A percentile compares a stretch with the other conserved stretches of the same genome.
phyloP scores from a whole-genome alignment of 2,797 vertebrate species.

The Pitangus sulphuratus region DNA sequence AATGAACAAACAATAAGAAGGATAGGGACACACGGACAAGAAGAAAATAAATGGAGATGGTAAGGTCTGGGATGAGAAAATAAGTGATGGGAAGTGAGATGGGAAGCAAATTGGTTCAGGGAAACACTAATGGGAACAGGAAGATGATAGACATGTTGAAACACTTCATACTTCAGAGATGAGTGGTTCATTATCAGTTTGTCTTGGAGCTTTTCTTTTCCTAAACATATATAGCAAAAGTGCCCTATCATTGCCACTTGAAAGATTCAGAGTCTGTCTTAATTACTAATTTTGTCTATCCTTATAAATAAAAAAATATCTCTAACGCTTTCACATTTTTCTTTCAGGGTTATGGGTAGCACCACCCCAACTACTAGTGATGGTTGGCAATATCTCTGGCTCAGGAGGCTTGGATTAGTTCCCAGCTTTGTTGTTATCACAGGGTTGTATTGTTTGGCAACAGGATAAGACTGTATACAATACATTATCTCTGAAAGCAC shows the following conservation, averaged over 20 bases:
- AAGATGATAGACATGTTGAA: not conserved
- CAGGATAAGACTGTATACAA: not conserved
- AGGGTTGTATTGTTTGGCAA: not conserved
- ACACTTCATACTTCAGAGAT: not conserved
- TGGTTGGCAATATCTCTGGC: not conserved
- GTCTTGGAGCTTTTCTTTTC: not conserved
- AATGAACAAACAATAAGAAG: not conserved
- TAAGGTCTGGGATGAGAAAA: not conserved
- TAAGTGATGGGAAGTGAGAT: not conserved
- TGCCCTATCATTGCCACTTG: not conserved
- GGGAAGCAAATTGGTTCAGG: not conserved
- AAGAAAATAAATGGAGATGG: not conserved
- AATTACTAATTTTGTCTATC: not conserved
- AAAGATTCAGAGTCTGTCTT: not conserved
- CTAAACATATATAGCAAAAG: not conserved
- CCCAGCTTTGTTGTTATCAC: not conserved
- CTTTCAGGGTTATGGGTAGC: not conserved
- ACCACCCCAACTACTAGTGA: not conserved
- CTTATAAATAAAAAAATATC: not conserved
- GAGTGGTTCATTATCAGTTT: not conserved
- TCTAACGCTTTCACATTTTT: not conserved
- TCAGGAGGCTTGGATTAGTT: not conserved
- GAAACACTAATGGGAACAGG: not conserved
- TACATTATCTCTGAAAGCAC: not conserved
- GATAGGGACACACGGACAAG: not conserved